Evolutionary conservation across 1,140 invertebrate species (phyloP).

Genomic region (Marisa cornuarietis): DNA sequence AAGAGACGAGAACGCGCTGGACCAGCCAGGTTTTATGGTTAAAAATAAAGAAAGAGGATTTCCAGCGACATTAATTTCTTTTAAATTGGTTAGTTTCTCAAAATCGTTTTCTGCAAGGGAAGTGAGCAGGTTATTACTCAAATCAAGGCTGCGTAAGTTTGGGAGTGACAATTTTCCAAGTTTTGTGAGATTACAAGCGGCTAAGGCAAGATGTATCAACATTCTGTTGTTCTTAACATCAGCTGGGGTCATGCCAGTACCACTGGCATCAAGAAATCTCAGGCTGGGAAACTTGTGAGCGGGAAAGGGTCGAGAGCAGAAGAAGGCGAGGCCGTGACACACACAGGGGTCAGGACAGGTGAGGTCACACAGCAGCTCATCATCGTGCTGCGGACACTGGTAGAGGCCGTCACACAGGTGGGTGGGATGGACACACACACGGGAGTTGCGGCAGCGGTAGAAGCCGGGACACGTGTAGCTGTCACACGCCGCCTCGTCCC

Average conservation of each 20-base stretch:
- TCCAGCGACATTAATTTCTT: too few species aligned
- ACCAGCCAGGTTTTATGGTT: too few species aligned
- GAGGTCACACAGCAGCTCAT: constrained; percentile 20
- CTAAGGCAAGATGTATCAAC: constrained; percentile 16
- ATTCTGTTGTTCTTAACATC: not conserved
- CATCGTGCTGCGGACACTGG: constrained; percentile 24
- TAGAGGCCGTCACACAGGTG: constrained; percentile 20
- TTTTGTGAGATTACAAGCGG: not conserved
- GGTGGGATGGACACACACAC: constrained; percentile 13
- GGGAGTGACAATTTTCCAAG: not conserved
- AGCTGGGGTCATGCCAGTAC: not conserved
- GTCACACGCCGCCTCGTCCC: constrained; percentile 12
- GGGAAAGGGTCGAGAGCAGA: not conserved
- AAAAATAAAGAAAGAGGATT: not conserved
- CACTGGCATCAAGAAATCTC: not conserved
- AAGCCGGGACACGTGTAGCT: constrained; percentile 5
- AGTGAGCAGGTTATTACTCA: not conserved
- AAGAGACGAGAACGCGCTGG: not conserved
- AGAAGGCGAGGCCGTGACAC: constrained; percentile 10
- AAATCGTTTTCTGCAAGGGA: too few species aligned
- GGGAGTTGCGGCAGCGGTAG: constrained; percentile 15
- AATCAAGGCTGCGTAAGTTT: constrained; percentile 14
- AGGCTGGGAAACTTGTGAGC: not conserved
- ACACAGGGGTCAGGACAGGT: constrained; percentile 18
- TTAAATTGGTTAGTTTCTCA: too few species aligned